Percentiles rank a stretch among this genome's conserved stretches.
These are phyloP conservation scores for Eupsilia transversa DNA, from an alignment of 2,888 invertebrate species.

Conservation along the genomic window DNA sequence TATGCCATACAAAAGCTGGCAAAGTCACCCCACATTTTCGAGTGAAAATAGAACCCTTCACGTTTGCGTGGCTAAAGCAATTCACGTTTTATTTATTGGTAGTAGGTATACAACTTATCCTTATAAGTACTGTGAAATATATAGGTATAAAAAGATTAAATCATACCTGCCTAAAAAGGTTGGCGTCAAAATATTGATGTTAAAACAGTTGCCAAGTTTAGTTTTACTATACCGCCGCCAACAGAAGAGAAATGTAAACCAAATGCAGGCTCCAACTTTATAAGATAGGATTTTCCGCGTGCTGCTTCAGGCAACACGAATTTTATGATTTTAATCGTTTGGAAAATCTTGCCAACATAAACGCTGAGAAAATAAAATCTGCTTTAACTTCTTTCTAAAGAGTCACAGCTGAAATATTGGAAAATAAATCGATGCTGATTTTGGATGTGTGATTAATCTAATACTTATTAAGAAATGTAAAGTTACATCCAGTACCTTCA, in stretches of 20 bases:
- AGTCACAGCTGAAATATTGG: not conserved
- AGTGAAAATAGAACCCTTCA: conserved; percentile 19
- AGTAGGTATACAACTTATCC: not conserved
- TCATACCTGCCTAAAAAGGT: conserved; percentile 21
- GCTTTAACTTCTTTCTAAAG: conserved; percentile 6
- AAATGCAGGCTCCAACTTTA: conserved; percentile 24
- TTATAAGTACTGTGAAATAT: conserved; percentile 6
- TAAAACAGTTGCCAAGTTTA: conserved; percentile 54
- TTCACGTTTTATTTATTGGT: conserved; percentile 43
- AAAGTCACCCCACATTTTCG: conserved; percentile 18
- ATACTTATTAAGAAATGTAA: not conserved
- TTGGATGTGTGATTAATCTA: not conserved
- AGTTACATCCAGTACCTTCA: not conserved
- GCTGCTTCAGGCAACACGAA: not conserved
- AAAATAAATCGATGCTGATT: not conserved
- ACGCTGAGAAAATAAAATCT: not conserved
- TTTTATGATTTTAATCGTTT: conserved; percentile 49
- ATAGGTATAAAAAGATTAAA: conserved; percentile 9
- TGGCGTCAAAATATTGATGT: conserved; percentile 49
- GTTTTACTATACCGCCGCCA: not conserved
- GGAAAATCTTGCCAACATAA: conserved; percentile 37
- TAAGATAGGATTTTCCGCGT: not conserved
- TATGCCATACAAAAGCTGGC: not conserved
- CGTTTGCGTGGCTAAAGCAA: conserved; percentile 42
- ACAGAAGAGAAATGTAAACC: conserved; percentile 30